These are phyloP conservation scores for Acanthosepion pharaonis DNA, from an alignment of 2,888 invertebrate genomes.

Conservation along the genomic window DNA sequence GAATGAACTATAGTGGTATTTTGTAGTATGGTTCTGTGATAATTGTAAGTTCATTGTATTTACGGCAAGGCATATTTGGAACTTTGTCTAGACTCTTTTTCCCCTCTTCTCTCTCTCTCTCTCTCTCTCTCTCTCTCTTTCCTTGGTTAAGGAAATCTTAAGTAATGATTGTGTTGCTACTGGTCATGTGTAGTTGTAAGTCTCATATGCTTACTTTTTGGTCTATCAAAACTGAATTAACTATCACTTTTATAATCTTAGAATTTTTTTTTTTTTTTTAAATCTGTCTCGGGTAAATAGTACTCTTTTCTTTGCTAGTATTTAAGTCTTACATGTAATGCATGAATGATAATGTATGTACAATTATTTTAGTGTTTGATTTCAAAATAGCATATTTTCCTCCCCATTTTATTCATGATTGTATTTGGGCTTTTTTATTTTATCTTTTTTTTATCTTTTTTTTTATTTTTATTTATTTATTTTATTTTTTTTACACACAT, in stretches of 20 bases:
- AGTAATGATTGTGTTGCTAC: neutral
- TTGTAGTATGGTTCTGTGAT: neutral
- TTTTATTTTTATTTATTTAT: too few species aligned
- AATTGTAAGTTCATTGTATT: neutral
- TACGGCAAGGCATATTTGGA: neutral
- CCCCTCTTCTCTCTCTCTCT: neutral
- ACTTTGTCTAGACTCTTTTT: neutral
- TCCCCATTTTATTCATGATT: conserved; percentile 33
- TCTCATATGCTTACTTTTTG: neutral
- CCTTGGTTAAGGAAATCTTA: neutral
- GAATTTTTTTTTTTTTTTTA: too few species aligned
- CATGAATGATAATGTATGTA: neutral
- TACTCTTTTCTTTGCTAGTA: neutral
- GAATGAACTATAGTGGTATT: neutral
- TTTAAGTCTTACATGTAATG: neutral
- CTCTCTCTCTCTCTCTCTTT: neutral
- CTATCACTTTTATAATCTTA: too few species aligned
- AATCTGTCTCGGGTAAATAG: neutral
- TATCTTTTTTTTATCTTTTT: too few species aligned
- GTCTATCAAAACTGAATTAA: neutral
- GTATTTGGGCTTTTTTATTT: neutral
- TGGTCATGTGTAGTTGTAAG: neutral
- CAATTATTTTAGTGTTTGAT: neutral
- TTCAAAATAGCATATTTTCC: neutral
- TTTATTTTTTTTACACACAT: too few species aligned